phyloP scores from a whole-genome alignment of 1,140 invertebrate genomes.

The Nasonia longicornis region DNA sequence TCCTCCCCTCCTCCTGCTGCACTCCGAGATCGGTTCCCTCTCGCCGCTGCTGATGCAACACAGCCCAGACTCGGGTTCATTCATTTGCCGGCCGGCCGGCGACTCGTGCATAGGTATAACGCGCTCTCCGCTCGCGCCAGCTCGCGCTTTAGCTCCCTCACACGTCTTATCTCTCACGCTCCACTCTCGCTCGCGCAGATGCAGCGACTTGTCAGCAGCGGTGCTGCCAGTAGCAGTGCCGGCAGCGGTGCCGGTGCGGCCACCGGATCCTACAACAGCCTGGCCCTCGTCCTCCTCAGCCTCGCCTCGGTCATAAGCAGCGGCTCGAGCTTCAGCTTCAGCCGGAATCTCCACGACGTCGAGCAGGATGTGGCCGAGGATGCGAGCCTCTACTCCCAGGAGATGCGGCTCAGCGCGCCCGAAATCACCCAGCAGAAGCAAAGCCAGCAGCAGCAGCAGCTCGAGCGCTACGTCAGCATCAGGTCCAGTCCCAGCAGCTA shows the following conservation, averaged over 20 bases:
- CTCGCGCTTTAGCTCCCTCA: neutral
- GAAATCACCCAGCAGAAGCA: conserved; percentile 1
- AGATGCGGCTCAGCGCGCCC: conserved; percentile 32
- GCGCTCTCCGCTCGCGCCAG: no score
- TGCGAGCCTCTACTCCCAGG: conserved; percentile 35
- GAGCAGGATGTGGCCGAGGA: conserved; percentile 44
- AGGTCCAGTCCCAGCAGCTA: conserved; percentile 34
- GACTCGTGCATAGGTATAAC: neutral
- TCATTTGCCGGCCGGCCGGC: conserved; percentile 1
- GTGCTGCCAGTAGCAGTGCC: neutral
- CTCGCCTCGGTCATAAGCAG: neutral
- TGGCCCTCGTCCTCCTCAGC: conserved; percentile 21
- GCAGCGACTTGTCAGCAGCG: conserved; percentile 17
- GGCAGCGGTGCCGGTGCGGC: neutral
- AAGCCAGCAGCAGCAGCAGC: conserved; percentile 23
- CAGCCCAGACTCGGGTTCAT: neutral
- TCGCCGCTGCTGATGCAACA: neutral
- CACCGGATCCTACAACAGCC: neutral
- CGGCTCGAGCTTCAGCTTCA: conserved; percentile 32
- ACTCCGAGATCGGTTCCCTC: neutral
- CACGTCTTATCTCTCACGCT: neutral
- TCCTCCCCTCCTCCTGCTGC: neutral
- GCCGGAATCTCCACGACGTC: conserved; percentile 41
- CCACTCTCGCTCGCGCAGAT: neutral
- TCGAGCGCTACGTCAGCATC: conserved; percentile 41